phyloP scores from a whole-genome alignment of 2,888 invertebrate genomes.

The Psylliodes chrysocephalus region DNA sequence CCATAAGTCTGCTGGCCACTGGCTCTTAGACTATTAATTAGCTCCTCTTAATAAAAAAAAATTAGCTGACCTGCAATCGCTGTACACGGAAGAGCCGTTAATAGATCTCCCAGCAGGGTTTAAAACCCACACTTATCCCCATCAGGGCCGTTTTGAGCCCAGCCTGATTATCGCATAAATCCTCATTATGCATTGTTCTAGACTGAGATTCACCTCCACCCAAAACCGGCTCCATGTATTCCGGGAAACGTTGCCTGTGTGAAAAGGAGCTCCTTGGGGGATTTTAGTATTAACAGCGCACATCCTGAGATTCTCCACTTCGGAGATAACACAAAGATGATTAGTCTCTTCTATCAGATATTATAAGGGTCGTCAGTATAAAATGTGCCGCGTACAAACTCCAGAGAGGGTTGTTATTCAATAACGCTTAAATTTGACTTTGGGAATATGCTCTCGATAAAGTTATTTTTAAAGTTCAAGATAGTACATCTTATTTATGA shows the following conservation, averaged over 20 bases:
- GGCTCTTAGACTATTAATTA: too few species aligned
- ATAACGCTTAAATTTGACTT: too few species aligned
- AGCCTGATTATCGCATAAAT: constrained; percentile 12
- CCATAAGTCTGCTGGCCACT: too few species aligned
- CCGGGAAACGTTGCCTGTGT: not conserved
- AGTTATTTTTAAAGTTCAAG: too few species aligned
- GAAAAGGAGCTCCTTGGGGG: not conserved
- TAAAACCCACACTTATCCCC: not conserved
- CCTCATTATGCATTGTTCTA: constrained; percentile 9
- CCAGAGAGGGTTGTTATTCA: too few species aligned
- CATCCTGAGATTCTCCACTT: not conserved
- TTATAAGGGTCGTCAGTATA: not conserved
- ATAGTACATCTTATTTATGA: too few species aligned
- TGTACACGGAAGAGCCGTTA: too few species aligned
- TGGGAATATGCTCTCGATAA: too few species aligned
- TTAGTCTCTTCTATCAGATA: not conserved
- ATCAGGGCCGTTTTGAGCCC: constrained; percentile 5
- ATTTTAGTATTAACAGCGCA: constrained; percentile 3
- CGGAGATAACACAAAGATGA: constrained; percentile 1
- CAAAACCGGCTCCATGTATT: not conserved
- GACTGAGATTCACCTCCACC: not conserved
- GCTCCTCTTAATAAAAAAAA: too few species aligned
- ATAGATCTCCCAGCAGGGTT: not conserved
- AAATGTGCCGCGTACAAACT: too few species aligned
- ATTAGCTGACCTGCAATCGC: too few species aligned